Conservation (phyloP, 2,113 vertebrate genomes). For the Caloenas nicobarica region DNA sequence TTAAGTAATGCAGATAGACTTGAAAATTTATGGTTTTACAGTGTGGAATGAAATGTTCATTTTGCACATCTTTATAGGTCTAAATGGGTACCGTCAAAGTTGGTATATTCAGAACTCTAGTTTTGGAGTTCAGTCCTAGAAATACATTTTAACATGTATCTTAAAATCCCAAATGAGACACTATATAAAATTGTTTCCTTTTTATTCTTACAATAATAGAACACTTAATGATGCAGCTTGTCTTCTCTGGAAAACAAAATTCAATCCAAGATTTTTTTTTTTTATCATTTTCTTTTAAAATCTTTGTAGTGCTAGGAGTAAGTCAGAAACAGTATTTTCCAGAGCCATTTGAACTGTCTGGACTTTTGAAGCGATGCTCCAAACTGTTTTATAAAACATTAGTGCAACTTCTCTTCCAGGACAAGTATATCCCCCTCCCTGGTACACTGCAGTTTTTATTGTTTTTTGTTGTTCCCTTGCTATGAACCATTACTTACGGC, state of each 20-base stretch:
- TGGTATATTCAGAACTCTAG: not conserved
- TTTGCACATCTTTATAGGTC: conserved; percentile 34
- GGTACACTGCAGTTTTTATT: not conserved
- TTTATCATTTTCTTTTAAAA: not conserved
- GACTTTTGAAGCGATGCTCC: not conserved
- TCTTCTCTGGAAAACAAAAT: not conserved
- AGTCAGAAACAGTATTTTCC: not conserved
- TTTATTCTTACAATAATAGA: not conserved
- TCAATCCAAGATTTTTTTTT: not conserved
- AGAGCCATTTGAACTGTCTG: not conserved
- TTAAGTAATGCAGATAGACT: not conserved
- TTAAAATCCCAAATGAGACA: not conserved
- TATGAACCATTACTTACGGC: not conserved
- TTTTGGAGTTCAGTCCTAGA: not conserved
- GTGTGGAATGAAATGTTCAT: conserved; percentile 50
- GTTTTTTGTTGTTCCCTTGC: not conserved
- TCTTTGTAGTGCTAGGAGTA: not conserved
- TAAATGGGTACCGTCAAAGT: not conserved
- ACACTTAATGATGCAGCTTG: not conserved
- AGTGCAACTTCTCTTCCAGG: not conserved
- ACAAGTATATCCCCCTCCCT: not conserved
- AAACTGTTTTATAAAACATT: not conserved
- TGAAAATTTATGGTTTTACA: not conserved
- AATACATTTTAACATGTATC: not conserved
- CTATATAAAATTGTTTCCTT: not conserved